phyloP scores from a whole-genome alignment of 1,140 invertebrate genomes.

The Delia radicum region DNA sequence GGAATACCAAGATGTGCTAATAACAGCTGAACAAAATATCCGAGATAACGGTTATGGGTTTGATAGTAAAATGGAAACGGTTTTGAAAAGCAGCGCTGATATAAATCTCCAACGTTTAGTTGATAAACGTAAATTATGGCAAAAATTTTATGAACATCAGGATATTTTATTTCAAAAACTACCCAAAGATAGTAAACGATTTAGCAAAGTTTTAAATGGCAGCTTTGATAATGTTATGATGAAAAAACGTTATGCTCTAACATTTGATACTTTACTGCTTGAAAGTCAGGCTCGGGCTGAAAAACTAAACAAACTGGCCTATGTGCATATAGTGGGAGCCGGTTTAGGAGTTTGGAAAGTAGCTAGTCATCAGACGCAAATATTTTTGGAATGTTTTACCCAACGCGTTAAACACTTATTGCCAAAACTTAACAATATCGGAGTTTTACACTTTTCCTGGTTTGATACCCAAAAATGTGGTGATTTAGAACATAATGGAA shows the following conservation, averaged over 20 bases:
- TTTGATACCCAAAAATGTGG: conserved; percentile 33
- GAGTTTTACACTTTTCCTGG: conserved; percentile 51
- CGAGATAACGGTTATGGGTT: conserved; percentile 56
- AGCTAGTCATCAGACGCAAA: conserved; percentile 31
- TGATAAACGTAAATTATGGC: conserved; percentile 32
- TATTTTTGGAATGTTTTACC: conserved; percentile 47
- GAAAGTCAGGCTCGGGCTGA: conserved; percentile 37
- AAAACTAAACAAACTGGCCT: conserved; percentile 35
- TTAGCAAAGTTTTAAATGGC: not conserved
- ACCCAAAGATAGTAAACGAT: conserved; percentile 8
- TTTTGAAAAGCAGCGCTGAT: not conserved
- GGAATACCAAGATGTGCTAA: conserved; percentile 63
- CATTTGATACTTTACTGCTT: conserved; percentile 44
- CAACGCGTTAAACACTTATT: conserved; percentile 38
- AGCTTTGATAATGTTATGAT: conserved; percentile 42
- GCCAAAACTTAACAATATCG: conserved; percentile 36
- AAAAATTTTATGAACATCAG: conserved; percentile 30
- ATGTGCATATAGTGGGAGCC: conserved; percentile 45
- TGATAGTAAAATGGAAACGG: no score
- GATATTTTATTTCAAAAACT: conserved; percentile 34
- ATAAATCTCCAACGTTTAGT: not conserved
- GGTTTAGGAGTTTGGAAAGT: conserved; percentile 47
- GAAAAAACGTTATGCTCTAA: conserved; percentile 45
- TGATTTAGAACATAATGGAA: conserved; percentile 33
- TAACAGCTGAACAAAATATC: conserved; percentile 59